Evolutionary conservation across 2,888 invertebrate species (phyloP).

Genomic region (Actias luna): DNA sequence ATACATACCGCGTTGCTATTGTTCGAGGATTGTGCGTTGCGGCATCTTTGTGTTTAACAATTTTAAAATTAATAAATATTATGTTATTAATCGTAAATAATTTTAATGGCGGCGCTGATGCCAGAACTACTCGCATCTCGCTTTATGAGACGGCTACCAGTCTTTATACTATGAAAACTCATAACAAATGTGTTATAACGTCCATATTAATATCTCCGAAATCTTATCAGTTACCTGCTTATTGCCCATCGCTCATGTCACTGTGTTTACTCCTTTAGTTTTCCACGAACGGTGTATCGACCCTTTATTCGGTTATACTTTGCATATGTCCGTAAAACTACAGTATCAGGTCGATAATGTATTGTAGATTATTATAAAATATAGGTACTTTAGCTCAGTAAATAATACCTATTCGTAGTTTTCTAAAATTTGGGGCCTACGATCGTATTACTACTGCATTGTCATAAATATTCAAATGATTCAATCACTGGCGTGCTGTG

Average conservation of each 20-base stretch:
- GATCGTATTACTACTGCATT: slow-evolving; percentile 39
- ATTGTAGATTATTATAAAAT: slow-evolving; percentile 32
- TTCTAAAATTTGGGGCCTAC: too few species aligned
- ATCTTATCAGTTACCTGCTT: slow-evolving; percentile 26
- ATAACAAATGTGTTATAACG: slow-evolving; percentile 8
- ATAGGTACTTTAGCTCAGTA: slow-evolving; percentile 26
- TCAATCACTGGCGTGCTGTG: slow-evolving; percentile 38
- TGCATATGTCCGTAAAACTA: slow-evolving; percentile 20
- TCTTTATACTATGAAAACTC: not conserved
- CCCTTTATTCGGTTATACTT: slow-evolving; percentile 28
- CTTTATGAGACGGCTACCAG: not conserved
- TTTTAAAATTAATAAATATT: not conserved
- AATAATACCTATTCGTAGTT: slow-evolving; percentile 30
- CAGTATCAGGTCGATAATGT: slow-evolving; percentile 24
- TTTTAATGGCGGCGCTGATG: not conserved
- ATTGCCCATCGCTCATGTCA: slow-evolving; percentile 41
- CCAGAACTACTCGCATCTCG: not conserved
- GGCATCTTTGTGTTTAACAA: slow-evolving; percentile 36
- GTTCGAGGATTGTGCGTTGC: slow-evolving; percentile 44
- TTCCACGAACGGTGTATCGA: slow-evolving; percentile 41
- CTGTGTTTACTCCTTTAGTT: slow-evolving; percentile 39
- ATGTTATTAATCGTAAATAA: not conserved
- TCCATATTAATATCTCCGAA: slow-evolving; percentile 35
- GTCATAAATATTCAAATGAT: slow-evolving; percentile 55
- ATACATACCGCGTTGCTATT: slow-evolving; percentile 51